Base-by-base conservation (phyloP, 35 echinoderm and acorn worm species). In the Hemicentrotus pulcherrimus region DNA sequence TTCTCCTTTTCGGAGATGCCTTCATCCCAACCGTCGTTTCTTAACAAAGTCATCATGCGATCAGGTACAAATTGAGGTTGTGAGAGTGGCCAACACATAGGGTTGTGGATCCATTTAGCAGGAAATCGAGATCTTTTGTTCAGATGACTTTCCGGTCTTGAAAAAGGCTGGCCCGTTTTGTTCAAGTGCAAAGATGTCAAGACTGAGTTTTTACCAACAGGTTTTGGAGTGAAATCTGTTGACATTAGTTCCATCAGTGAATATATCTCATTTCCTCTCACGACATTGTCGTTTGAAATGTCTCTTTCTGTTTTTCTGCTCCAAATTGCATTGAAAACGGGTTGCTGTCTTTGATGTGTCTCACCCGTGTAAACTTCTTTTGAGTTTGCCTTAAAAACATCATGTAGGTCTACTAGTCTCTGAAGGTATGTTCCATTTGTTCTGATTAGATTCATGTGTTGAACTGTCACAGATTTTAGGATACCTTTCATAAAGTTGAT, bases 41-140 rank as follows among this genome's bases (percentile, higher is more conserved):
- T 85, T 18, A 24, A 70, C 4, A 97, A 58, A 60, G 86, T 13
- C 18, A 98, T 70, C 24, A 32, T 88, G 6, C 91, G 92, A 61
- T 52, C 89, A 8, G 45, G 47, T 18, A 88, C 12, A 50, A 90
- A 96, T 61, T 98, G 97, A 4, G 97, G 97, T 47, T 93, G 32
- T 13, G 97, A 98, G 52, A 91, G 88, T 0, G 97, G 97, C 97
- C 96, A 98, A 46, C 97, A 98, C 71, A 92, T 32, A 4, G 96
- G 14, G 31, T 95, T 85, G 46, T 90, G 31, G 9, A 95, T 46
- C 91, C 94, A 95, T 59, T 86, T 47, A 28, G 94, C 71, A 9
- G 31, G 46, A 70, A 65, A 95, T 31, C 71, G 94, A 31, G 94
- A 33, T 94, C 9, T 86, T 30, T 90, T 24, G 31, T 32, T 90